phyloP scores from a whole-genome alignment of 2,797 vertebrate genomes.

The Salmo trutta region DNA sequence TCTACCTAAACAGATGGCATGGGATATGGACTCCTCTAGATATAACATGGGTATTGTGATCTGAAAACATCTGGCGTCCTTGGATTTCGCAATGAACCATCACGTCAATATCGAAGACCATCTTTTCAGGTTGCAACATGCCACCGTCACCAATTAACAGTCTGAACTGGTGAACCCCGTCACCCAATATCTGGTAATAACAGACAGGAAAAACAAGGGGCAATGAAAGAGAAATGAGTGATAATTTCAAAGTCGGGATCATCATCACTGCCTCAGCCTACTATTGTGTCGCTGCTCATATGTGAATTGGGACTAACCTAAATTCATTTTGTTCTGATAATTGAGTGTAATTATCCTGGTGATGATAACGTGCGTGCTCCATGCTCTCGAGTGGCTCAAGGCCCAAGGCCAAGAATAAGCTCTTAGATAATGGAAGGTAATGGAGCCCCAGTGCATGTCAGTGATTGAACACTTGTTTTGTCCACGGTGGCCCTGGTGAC shows the following conservation, averaged over 20 bases:
- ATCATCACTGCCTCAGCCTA: not conserved
- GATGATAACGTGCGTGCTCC: slow-evolving; percentile 7
- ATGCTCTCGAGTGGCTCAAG: slow-evolving; percentile 7
- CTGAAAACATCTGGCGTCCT: not conserved
- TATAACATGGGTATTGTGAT: not conserved
- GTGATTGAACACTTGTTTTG: slow-evolving; percentile 35
- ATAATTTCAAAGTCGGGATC: slow-evolving; percentile 13
- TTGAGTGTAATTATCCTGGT: not conserved
- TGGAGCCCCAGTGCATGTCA: slow-evolving; percentile 37
- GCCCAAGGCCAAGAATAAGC: slow-evolving; percentile 23
- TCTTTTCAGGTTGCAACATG: not conserved
- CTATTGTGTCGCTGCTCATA: slow-evolving; percentile 16
- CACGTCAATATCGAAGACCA: not conserved
- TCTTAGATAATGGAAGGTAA: slow-evolving; percentile 41
- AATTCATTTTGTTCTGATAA: slow-evolving; percentile 20
- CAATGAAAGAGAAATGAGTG: not conserved
- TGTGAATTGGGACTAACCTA: slow-evolving; percentile 24
- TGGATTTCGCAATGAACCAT: not conserved
- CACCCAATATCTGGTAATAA: not conserved
- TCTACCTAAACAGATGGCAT: not conserved
- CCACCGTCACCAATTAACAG: not conserved
- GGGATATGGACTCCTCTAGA: not conserved
- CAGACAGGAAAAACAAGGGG: slow-evolving; percentile 17
- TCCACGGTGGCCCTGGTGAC: slow-evolving; percentile 3
- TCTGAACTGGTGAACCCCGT: not conserved